Percentiles rank a stretch among this genome's conserved stretches.
phyloP scores from a whole-genome alignment of 2,113 vertebrate genomes.

The Dromaius novaehollandiae region DNA sequence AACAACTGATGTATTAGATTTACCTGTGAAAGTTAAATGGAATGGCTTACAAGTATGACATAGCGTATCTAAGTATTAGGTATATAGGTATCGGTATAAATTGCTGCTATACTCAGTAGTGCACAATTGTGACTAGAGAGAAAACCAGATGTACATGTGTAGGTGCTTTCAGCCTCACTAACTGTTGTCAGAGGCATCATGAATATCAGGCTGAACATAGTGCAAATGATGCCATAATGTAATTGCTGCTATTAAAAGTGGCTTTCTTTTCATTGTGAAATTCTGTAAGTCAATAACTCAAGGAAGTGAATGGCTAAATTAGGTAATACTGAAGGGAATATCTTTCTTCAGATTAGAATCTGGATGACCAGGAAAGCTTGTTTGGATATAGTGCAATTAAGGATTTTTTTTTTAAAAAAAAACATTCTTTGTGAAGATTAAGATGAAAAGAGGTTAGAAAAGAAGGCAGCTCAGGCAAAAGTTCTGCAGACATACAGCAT shows the following conservation, averaged over 20 bases:
- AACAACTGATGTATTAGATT: not conserved
- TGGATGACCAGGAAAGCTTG: not conserved
- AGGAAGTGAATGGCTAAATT: not conserved
- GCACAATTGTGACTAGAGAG: not conserved
- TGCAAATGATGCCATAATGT: not conserved
- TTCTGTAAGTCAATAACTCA: not conserved
- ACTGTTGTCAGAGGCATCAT: not conserved
- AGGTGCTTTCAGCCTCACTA: not conserved
- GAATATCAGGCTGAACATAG: not conserved
- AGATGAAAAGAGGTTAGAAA: not conserved
- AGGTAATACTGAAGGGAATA: not conserved
- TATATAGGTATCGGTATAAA: not conserved
- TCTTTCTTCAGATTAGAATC: not conserved
- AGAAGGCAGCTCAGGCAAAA: not conserved
- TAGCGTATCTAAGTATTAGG: not conserved
- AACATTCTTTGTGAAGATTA: not conserved
- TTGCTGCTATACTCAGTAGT: not conserved
- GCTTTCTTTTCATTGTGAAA: not conserved
- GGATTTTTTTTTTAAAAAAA: not conserved
- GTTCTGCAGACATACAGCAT: not conserved
- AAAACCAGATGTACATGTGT: not conserved
- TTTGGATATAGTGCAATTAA: not conserved
- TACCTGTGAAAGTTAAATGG: not conserved
- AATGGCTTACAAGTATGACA: not conserved
- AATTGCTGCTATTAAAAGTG: conserved; percentile 14